phyloP scores from a whole-genome alignment of 2,797 vertebrate genomes.

The Momotus momota region DNA sequence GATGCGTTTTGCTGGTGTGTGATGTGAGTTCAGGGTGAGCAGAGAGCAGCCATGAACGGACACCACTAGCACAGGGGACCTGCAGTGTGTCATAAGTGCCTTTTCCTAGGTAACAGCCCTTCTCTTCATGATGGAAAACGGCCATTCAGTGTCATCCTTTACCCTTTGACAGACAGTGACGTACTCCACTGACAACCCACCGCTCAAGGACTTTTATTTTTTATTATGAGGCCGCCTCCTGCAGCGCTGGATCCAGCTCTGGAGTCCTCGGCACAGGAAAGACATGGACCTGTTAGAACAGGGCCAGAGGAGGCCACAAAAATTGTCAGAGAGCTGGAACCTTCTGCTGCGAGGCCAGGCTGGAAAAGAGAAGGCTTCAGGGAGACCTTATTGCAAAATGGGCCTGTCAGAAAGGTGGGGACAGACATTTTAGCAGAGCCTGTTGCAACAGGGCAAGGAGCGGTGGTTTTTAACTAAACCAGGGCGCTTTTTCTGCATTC shows the following conservation, averaged over 20 bases:
- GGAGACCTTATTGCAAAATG: background rate
- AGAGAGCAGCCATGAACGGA: fast-evolving
- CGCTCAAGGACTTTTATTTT: background rate
- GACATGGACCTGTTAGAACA: background rate
- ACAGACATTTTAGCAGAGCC: background rate
- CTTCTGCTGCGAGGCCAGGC: background rate
- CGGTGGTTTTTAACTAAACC: background rate
- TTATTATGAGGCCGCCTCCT: background rate
- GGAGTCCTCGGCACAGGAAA: background rate
- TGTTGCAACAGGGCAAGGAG: background rate
- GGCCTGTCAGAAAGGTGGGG: background rate
- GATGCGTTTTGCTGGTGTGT: background rate
- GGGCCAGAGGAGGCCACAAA: background rate
- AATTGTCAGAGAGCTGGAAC: background rate
- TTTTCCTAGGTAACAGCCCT: background rate
- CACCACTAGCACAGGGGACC: background rate
- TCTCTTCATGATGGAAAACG: background rate
- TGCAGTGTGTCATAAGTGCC: background rate
- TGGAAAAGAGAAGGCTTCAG: background rate
- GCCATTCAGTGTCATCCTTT: background rate
- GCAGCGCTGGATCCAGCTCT: background rate
- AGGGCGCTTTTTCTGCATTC: background rate
- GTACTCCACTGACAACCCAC: too few species aligned
- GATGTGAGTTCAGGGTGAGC: background rate
- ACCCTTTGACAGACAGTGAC: background rate